Evolutionary conservation across 2,888 invertebrate species (phyloP).

Genomic region (Athalia circularis): DNA sequence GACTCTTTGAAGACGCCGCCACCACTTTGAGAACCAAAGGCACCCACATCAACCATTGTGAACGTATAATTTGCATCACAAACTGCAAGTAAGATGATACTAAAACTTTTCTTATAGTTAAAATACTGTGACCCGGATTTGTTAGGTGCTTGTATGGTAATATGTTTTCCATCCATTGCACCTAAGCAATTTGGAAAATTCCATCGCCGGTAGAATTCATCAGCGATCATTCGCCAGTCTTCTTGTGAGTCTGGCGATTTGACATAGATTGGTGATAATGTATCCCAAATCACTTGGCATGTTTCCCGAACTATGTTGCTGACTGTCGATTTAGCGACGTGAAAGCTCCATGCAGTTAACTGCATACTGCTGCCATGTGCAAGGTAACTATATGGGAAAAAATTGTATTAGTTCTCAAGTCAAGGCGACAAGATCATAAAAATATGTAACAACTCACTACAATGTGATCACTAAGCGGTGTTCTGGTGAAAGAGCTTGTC

Average conservation of each 20-base stretch:
- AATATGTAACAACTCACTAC: neutral
- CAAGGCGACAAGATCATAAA: no score
- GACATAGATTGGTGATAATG: neutral
- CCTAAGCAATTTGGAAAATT: conserved; percentile 53
- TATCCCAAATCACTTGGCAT: conserved; percentile 3
- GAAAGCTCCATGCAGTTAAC: no score
- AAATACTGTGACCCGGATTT: conserved; percentile 48
- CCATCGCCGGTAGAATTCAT: conserved; percentile 48
- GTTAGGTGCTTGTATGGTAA: conserved; percentile 49
- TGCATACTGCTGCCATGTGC: no score
- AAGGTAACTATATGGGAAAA: no score
- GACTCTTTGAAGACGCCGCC: no score
- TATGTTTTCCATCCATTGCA: conserved; percentile 53
- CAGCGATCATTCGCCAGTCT: conserved; percentile 16
- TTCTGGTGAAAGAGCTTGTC: conserved; percentile 7
- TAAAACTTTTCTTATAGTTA: conserved; percentile 51
- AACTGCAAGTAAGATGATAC: conserved; percentile 49
- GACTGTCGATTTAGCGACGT: neutral
- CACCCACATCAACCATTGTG: no score
- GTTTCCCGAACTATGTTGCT: neutral
- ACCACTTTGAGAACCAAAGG: no score
- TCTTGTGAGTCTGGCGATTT: neutral
- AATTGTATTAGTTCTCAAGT: no score
- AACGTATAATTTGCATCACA: conserved; percentile 32
- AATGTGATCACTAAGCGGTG: neutral